Evolutionary conservation across 2,797 vertebrate species (phyloP).

Genomic region (Xiphophorus birchmanni): DNA sequence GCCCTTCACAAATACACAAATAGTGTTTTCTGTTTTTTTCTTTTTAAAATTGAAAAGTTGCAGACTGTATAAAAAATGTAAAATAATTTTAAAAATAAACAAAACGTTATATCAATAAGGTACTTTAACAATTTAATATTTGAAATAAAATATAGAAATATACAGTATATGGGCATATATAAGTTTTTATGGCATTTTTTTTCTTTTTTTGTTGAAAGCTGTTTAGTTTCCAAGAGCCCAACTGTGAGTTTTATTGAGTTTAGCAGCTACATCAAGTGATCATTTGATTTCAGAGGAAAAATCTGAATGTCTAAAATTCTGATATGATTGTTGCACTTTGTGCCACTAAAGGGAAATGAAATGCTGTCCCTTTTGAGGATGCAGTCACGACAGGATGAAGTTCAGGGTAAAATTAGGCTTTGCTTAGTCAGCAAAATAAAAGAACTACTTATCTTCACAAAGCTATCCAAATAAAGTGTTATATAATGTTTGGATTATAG

Average conservation of each 20-base stretch:
- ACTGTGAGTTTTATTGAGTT: background rate
- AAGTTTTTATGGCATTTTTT: background rate
- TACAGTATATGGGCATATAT: background rate
- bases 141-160: background rate
- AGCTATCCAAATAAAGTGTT: conserved; percentile 33
- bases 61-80: background rate
- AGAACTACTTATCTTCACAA: background rate
- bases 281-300: background rate
- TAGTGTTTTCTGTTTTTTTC: too few species aligned
- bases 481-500: background rate
- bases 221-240: background rate
- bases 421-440: conserved; percentile 9
- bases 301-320: background rate
- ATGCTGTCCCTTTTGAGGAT: background rate
- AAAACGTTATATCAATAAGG: background rate
- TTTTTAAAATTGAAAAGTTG: background rate
- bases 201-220: background rate
- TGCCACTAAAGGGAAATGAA: background rate
- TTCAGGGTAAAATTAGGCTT: background rate
- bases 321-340: background rate
- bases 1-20: background rate
- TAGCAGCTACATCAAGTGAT: background rate
- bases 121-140: background rate
- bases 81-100: background rate
- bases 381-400: background rate